Conservation (phyloP, 2,888 invertebrate genomes). For the Terebella lapidaria region DNA sequence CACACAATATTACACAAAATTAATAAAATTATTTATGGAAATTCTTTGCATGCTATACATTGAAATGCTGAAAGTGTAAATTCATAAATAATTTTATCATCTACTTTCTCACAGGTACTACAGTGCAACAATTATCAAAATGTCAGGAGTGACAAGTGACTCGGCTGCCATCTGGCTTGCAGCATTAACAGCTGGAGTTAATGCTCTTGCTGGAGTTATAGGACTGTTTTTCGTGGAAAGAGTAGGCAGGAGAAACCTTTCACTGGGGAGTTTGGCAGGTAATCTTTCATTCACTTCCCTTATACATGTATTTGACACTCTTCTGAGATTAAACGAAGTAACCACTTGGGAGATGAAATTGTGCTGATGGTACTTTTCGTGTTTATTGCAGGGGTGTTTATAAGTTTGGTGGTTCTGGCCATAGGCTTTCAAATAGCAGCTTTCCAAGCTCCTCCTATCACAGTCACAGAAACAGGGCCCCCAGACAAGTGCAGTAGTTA, state of each 20-base stretch:
- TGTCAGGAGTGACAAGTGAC: conserved; percentile 48
- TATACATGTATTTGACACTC: too few relatives aligned
- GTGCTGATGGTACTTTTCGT: too few relatives aligned
- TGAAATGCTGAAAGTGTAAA: too few relatives aligned
- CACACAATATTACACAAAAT: too few relatives aligned
- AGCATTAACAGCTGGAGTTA: conserved; percentile 45
- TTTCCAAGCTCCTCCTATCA: conserved; percentile 33
- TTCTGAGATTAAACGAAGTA: too few relatives aligned
- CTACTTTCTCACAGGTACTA: conserved; percentile 49
- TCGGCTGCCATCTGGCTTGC: conserved; percentile 50
- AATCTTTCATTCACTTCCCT: too few relatives aligned
- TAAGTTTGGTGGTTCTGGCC: conserved; percentile 44
- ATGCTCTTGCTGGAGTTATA: conserved; percentile 49
- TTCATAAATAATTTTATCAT: too few relatives aligned
- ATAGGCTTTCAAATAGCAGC: conserved; percentile 48
- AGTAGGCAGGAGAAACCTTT: conserved; percentile 44
- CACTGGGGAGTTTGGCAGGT: conserved; percentile 51
- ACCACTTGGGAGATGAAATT: too few relatives aligned
- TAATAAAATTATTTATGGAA: too few relatives aligned
- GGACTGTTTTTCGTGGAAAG: conserved; percentile 50
- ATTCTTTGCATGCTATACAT: too few relatives aligned
- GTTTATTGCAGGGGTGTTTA: conserved; percentile 43
- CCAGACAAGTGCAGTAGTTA: too few relatives aligned
- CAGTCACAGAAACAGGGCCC: conserved; percentile 4
- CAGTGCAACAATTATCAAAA: conserved; percentile 50